Base-by-base conservation (phyloP, 2,888 invertebrate species). In the Hydrotaea diabolus region DNA sequence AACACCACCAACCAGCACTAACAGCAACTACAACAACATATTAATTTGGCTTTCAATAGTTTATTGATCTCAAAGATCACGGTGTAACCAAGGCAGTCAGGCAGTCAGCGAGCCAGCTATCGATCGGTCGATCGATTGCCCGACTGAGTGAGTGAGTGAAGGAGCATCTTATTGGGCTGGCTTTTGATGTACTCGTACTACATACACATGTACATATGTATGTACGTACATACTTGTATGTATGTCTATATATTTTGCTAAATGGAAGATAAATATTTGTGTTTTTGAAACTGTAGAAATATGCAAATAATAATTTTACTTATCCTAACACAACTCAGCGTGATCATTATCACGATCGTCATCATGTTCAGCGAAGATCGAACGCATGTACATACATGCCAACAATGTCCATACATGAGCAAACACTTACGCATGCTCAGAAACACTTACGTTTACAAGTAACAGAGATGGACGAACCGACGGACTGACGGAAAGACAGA, bases 361-460 rank as follows among this genome's bases (percentile, higher is more conserved):
- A 69, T 43, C 39, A 43, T 66, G 39, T 21, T 11, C 26, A 59
- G 5, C 2, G 57, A 21, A 9, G 26, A 59, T 59, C 15, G 49
- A 13, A 15, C 49, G n/a, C 49, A 23, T 5, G 21, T 2, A 2
- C 49, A 49, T 49, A 49, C 49, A n/a, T 49, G n/a, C 49, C 49
- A 49, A n/a, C 49, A 49, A n/a, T 49, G 49, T 49, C n/a, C n/a
- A n/a, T n/a, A 13, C 49, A 73, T 66, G 53, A 31, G 73, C 83
- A 84, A 86, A 85, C 86, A 86, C 86, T 86, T 86, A 81, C 82
- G 77, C 85, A 85, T 85, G 80, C 86, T 78, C 82, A 82, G 74
- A 85, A 83, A 83, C 78, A 72, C 80, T 78, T 76, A 75, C 23
- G 23, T 23, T 59, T 59, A 59, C 59, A 59, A 59, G 59, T 59